phyloP scores from a whole-genome alignment of 1,140 invertebrate genomes.

The Temnothorax nylanderi region DNA sequence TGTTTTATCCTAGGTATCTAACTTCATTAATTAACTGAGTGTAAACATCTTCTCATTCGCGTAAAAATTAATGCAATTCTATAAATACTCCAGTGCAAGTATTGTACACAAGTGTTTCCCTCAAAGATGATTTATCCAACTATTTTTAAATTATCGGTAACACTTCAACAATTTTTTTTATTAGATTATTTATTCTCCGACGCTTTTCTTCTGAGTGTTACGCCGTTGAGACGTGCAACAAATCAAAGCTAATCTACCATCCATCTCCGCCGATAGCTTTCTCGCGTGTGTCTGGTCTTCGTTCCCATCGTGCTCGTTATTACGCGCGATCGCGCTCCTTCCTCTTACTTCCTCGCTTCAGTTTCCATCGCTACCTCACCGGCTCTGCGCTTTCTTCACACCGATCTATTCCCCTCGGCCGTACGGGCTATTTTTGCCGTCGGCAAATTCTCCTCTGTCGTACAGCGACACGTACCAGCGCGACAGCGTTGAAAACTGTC shows the following conservation, averaged over 20 bases:
- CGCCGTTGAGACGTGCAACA: conserved; percentile 9
- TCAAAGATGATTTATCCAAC: background rate
- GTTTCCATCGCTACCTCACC: conserved; percentile 30
- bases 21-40: background rate
- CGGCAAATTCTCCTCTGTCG: conserved; percentile 47
- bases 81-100: background rate
- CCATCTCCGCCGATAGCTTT: conserved; percentile 7
- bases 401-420: background rate
- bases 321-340: conserved; percentile 15
- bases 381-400: conserved; percentile 20
- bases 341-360: conserved; percentile 50
- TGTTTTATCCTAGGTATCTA: background rate
- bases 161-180: background rate
- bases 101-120: background rate
- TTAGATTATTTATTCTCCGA: conserved; percentile 8
- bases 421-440: conserved; percentile 61
- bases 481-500: conserved; percentile 41
- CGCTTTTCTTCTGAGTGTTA: conserved; percentile 18
- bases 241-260: conserved; percentile 52
- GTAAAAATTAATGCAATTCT: background rate
- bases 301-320: conserved; percentile 18
- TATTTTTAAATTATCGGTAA: background rate
- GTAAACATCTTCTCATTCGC: background rate
- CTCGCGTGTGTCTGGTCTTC: conserved; percentile 24
- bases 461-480: conserved; percentile 38